Evolutionary conservation across 2,888 invertebrate species (phyloP).

Genomic region (Metacarcinus magister): DNA sequence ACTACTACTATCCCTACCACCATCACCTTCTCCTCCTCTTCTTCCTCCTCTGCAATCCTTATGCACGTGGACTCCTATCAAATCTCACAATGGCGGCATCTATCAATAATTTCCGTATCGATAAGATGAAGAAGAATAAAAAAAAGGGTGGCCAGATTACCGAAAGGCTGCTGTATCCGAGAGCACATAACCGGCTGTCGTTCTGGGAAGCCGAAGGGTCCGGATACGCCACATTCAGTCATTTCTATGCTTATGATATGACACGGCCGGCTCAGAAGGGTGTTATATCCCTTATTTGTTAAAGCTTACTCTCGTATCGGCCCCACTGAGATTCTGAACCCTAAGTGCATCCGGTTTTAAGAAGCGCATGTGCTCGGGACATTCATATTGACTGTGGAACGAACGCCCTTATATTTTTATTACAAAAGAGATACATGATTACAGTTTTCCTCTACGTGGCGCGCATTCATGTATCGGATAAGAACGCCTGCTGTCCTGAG

Average conservation of each 20-base stretch:
- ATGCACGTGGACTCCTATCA: conserved; percentile 16
- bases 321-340: conserved; percentile 63
- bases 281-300: conserved; percentile 72
- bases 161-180: not conserved
- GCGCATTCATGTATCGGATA: conserved; percentile 68
- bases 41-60: not conserved
- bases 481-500: conserved; percentile 28
- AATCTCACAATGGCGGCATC: conserved; percentile 31
- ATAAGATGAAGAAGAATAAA: conserved; percentile 37
- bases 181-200: conserved; percentile 61
- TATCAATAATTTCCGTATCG: conserved; percentile 51
- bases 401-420: conserved; percentile 72
- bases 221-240: conserved; percentile 73
- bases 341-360: conserved; percentile 65
- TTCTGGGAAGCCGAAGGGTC: conserved; percentile 46
- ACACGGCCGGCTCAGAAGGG: conserved; percentile 70
- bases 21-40: not conserved
- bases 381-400: conserved; percentile 64
- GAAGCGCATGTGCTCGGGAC: conserved; percentile 49
- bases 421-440: conserved; percentile 72
- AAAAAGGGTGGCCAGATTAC: conserved; percentile 53
- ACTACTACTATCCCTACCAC: not conserved
- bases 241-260: conserved; percentile 78
- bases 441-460: conserved; percentile 66
- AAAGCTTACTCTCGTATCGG: conserved; percentile 61